Evolutionary conservation across 2,888 invertebrate species (phyloP).

Genomic region (Synanthedon vespiformis): DNA sequence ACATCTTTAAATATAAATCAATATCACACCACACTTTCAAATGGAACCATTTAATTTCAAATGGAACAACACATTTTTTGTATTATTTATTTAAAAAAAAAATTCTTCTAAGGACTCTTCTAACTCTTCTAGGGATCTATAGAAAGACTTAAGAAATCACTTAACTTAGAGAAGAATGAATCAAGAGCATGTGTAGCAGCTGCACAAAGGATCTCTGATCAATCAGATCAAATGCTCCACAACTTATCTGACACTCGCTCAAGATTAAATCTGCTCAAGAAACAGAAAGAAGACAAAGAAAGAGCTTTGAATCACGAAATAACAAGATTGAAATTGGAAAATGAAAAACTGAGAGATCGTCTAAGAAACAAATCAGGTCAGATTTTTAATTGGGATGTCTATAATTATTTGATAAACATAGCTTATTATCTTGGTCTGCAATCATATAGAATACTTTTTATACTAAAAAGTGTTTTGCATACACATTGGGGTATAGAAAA

Average conservation of each 20-base stretch:
- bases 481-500: too few species aligned
- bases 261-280: constrained; percentile 38
- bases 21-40: too few species aligned
- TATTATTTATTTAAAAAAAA: too few species aligned
- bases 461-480: too few species aligned
- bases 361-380: constrained; percentile 43
- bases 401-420: too few species aligned
- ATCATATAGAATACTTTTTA: too few species aligned
- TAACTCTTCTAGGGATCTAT: constrained; percentile 32
- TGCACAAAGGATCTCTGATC: constrained; percentile 51
- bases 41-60: too few species aligned
- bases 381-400: neutral
- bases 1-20: too few species aligned
- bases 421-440: too few species aligned
- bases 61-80: too few species aligned
- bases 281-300: constrained; percentile 50
- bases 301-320: constrained; percentile 46
- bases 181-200: constrained; percentile 54
- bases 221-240: constrained; percentile 41
- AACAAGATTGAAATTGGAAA: constrained; percentile 40
- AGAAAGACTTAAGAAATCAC: constrained; percentile 35
- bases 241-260: constrained; percentile 34
- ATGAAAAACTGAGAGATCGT: constrained; percentile 47
- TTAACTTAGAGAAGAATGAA: constrained; percentile 46
- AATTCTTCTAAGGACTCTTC: too few species aligned